Conservation (phyloP, 1,140 invertebrate species). For the Pseudomyrmex gracilis region DNA sequence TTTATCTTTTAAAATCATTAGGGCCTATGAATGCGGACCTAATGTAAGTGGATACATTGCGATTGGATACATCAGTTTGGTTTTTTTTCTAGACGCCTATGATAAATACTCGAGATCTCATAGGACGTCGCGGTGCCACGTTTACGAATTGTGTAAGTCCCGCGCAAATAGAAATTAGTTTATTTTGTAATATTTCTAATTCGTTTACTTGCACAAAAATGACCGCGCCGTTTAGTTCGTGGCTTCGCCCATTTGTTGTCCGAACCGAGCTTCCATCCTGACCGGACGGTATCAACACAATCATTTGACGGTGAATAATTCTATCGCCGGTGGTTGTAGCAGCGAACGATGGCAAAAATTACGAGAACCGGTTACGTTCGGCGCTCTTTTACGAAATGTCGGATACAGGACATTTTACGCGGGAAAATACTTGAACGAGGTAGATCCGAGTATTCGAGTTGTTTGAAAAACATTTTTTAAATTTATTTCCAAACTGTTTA, state of each 20-base stretch:
- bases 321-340: conserved; percentile 91
- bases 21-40: too few species aligned
- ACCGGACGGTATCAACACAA: conserved; percentile 95
- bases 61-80: conserved; percentile 72
- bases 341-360: conserved; percentile 88
- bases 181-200: not conserved
- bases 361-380: conserved; percentile 89
- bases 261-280: conserved; percentile 94
- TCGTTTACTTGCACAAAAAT: not conserved
- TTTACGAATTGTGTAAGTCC: conserved; percentile 91
- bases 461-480: not conserved
- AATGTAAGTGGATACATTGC: not conserved
- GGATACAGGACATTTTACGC: conserved; percentile 93
- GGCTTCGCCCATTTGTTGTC: conserved; percentile 94
- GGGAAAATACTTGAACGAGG: conserved; percentile 95
- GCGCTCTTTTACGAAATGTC: conserved; percentile 87
- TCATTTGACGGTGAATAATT: conserved; percentile 92
- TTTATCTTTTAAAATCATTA: too few species aligned
- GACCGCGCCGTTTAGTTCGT: conserved; percentile 87
- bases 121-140: conserved; percentile 88
- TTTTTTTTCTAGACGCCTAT: conserved; percentile 88
- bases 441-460: conserved; percentile 75
- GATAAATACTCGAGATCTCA: conserved; percentile 87
- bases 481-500: too few species aligned
- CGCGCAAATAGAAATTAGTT: not conserved